phyloP scores from a whole-genome alignment of 1,140 invertebrate species.

The Tetragonula clypearis region DNA sequence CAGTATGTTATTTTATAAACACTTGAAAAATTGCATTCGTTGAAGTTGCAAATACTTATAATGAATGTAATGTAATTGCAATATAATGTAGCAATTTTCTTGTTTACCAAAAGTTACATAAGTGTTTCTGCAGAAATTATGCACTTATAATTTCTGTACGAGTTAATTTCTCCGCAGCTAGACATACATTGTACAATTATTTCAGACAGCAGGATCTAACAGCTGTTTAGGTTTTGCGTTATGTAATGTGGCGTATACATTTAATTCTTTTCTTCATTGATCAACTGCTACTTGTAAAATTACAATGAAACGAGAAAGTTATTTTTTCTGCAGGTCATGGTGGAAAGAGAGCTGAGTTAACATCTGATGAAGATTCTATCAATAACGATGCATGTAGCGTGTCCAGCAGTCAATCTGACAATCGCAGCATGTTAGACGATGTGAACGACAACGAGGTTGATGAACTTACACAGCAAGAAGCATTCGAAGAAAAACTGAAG shows the following conservation, averaged over 20 bases:
- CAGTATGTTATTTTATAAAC: too few species aligned
- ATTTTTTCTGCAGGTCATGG: conserved; percentile 62
- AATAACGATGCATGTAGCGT: conserved; percentile 87
- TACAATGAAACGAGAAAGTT: neutral
- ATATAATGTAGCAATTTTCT: neutral
- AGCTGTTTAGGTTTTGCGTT: conserved; percentile 61
- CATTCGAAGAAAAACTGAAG: conserved; percentile 93
- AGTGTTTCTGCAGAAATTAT: neutral
- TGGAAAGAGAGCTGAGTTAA: conserved; percentile 75
- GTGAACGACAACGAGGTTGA: conserved; percentile 82
- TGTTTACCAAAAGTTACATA: neutral
- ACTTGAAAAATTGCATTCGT: neutral
- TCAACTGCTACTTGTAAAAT: neutral
- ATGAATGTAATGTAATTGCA: neutral
- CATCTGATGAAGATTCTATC: conserved; percentile 87
- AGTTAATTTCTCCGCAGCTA: neutral
- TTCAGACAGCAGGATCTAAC: conserved; percentile 28
- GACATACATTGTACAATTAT: neutral
- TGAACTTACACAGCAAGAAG: conserved; percentile 86
- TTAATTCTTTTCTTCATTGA: neutral
- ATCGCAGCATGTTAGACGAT: conserved; percentile 84
- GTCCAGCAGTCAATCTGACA: conserved; percentile 86
- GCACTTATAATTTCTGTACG: neutral
- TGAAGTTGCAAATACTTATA: neutral
- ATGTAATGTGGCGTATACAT: conserved; percentile 65